Conservation (phyloP, 2,797 vertebrate species). For the Tragopan temminckii region DNA sequence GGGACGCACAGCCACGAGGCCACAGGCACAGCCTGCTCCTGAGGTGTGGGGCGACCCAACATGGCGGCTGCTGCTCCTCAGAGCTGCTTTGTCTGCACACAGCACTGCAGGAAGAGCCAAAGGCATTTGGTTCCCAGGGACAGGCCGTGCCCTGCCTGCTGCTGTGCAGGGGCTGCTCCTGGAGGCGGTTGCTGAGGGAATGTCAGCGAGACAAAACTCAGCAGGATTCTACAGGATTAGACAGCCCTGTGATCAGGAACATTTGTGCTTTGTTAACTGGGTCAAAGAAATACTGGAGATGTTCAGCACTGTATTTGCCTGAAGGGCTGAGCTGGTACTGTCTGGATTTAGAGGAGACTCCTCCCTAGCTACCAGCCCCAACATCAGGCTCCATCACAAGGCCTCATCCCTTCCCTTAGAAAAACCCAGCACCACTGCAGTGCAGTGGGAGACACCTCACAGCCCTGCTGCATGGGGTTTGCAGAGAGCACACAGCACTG, state of each 20-base stretch:
- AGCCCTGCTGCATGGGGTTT: not conserved
- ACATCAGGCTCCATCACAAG: conserved; percentile 7
- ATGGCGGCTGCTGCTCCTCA: not conserved
- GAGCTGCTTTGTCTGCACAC: not conserved
- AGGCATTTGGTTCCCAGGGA: accelerated
- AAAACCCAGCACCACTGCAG: not conserved
- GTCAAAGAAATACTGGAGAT: conserved; percentile 63
- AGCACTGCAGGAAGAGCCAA: not conserved
- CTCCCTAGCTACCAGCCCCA: not conserved
- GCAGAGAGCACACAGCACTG: not conserved
- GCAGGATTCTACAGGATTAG: conserved; percentile 51
- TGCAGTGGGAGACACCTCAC: not conserved
- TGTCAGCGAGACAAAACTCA: conserved; percentile 50
- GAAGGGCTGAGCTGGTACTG: conserved; percentile 43
- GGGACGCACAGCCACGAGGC: not conserved
- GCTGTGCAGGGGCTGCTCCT: conserved; percentile 11
- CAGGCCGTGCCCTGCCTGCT: not conserved
- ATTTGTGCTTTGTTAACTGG: conserved; percentile 54
- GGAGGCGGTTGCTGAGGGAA: conserved; percentile 26
- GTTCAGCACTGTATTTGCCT: not conserved
- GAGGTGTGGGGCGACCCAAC: not conserved
- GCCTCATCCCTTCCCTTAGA: not conserved
- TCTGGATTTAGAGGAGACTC: conserved; percentile 38
- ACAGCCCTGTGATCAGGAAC: conserved; percentile 47
- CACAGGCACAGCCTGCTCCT: not conserved